phyloP scores from a whole-genome alignment of 2,888 invertebrate genomes.

The Pimpla rufipes region DNA sequence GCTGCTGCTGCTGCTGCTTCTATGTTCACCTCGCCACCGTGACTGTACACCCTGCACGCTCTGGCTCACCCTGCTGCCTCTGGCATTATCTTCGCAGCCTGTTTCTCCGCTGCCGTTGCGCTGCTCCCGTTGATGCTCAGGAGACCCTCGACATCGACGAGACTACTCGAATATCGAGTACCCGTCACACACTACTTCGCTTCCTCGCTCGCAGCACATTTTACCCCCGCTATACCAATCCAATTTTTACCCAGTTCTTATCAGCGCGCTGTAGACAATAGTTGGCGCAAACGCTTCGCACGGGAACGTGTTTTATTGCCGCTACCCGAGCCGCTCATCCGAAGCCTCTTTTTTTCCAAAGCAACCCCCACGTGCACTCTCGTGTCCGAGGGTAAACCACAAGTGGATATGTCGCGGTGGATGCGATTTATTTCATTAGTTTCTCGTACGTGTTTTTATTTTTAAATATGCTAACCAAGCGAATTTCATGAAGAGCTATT shows the following conservation, averaged over 20 bases:
- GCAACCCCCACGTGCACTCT: too few relatives aligned
- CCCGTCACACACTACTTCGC: slow-evolving; percentile 74
- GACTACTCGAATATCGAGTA: slow-evolving; percentile 78
- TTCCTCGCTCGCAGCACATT: slow-evolving; percentile 40
- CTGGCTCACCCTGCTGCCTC: slow-evolving; percentile 21
- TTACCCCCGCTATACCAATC: slow-evolving; percentile 71
- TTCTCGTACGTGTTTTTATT: background rate
- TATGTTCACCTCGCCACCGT: slow-evolving; percentile 11
- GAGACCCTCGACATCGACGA: slow-evolving; percentile 70
- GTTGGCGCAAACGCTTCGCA: slow-evolving; percentile 22
- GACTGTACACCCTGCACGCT: slow-evolving; percentile 1
- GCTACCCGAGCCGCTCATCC: slow-evolving; percentile 9
- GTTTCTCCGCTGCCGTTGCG: slow-evolving; percentile 48
- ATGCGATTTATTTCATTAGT: slow-evolving; percentile 1
- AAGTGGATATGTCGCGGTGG: background rate
- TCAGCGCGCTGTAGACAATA: slow-evolving; percentile 46
- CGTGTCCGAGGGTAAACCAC: background rate
- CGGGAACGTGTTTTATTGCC: slow-evolving; percentile 45
- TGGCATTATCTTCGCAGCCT: slow-evolving; percentile 54
- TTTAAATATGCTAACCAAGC: background rate
- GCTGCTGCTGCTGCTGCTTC: slow-evolving; percentile 5
- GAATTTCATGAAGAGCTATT: background rate
- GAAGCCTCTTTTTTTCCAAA: background rate
- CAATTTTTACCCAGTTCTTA: slow-evolving; percentile 73
- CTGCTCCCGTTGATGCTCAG: slow-evolving; percentile 55